These are phyloP conservation scores for Siniperca knerii DNA, from an alignment of 2,113 vertebrate genomes.

Conservation along the genomic window DNA sequence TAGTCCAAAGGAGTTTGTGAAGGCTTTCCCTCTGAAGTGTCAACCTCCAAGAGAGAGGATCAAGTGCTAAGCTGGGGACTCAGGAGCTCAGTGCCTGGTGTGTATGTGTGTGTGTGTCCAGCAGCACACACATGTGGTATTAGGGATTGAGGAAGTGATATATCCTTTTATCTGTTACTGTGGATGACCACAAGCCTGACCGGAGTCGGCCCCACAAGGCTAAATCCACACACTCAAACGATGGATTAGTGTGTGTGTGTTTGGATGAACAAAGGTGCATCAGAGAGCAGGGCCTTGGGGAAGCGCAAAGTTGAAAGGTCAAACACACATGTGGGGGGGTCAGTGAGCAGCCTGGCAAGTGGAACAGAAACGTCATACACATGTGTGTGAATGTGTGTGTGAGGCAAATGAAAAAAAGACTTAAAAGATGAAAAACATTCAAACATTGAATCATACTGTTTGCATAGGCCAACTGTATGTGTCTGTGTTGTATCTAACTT, in stretches of 20 bases:
- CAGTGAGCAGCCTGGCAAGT: conserved; percentile 86
- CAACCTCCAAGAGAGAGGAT: conserved; percentile 78
- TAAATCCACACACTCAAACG: conserved; percentile 74
- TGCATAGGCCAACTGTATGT: neutral
- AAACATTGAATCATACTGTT: neutral
- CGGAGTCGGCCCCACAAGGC: conserved; percentile 52
- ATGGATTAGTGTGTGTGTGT: conserved; percentile 69
- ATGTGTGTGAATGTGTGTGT: conserved; percentile 14
- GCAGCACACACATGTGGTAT: conserved; percentile 39
- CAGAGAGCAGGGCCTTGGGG: conserved; percentile 64
- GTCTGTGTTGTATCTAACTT: neutral
- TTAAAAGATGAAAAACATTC: neutral
- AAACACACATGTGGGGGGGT: conserved; percentile 85
- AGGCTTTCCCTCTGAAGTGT: conserved; percentile 75
- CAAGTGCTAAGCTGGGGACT: conserved; percentile 78
- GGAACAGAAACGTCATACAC: conserved; percentile 82
- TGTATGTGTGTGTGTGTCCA: conserved; percentile 41
- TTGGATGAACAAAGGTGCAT: conserved; percentile 59
- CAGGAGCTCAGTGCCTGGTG: conserved; percentile 65
- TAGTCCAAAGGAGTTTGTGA: conserved; percentile 51
- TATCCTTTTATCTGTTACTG: conserved; percentile 76
- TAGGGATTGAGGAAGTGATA: conserved; percentile 73
- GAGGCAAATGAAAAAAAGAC: neutral
- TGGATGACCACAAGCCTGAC: conserved; percentile 66
- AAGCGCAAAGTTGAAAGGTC: conserved; percentile 87